Conservation (phyloP, 2,888 invertebrate species). For the Catocala nupta region DNA sequence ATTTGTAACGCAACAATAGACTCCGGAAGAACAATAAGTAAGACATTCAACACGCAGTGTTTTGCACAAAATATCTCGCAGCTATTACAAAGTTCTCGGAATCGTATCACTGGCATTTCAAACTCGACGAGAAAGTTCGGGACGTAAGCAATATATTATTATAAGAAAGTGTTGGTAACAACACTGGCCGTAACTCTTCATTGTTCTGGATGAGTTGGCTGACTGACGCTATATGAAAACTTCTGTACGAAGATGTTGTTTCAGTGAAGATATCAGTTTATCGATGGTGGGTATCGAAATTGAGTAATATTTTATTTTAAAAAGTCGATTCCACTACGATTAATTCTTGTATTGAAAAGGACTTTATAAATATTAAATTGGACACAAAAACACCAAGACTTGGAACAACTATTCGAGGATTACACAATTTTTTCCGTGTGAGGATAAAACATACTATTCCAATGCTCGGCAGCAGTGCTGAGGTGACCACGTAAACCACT, state of each 20-base stretch:
- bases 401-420: too few relatives aligned
- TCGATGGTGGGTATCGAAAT: too few relatives aligned
- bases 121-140: slow-evolving; percentile 48
- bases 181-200: slow-evolving; percentile 74
- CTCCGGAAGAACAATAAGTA: slow-evolving; percentile 26
- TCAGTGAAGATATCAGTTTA: slow-evolving; percentile 15
- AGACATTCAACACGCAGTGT: slow-evolving; percentile 27
- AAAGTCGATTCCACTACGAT: too few relatives aligned
- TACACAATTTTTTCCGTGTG: too few relatives aligned
- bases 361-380: too few relatives aligned
- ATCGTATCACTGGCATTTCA: slow-evolving; percentile 20
- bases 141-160: slow-evolving; percentile 76
- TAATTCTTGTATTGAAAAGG: too few relatives aligned
- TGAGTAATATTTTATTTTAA: too few relatives aligned
- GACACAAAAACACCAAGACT: too few relatives aligned
- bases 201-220: slow-evolving; percentile 57
- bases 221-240: slow-evolving; percentile 66
- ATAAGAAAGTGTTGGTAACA: slow-evolving; percentile 74
- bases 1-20: too few relatives aligned
- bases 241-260: slow-evolving; percentile 46
- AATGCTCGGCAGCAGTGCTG: too few relatives aligned
- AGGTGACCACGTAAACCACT: too few relatives aligned
- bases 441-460: too few relatives aligned
- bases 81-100: slow-evolving; percentile 53
- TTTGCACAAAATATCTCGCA: slow-evolving; percentile 39